Evolutionary conservation across 2,888 invertebrate genomes (phyloP), one percentile per base, ranked within the genome.

Genomic region (Metellina segmentata): DNA sequence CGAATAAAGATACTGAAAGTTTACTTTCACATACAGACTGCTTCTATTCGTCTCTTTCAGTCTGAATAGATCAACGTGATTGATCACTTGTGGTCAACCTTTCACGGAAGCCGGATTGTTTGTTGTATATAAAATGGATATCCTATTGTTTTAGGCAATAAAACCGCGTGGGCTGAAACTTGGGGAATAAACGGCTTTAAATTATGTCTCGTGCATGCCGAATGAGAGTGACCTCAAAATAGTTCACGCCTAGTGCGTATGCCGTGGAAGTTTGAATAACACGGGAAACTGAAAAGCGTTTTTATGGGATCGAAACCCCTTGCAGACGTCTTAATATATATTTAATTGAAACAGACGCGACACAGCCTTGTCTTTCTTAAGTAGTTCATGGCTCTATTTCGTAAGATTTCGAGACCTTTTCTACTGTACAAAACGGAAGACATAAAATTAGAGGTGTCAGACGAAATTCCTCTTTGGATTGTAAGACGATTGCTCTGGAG

Each of bases 111-210:
- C 52, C 8, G 4, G 52, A 61, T 71, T 34, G 48, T 53, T 53
- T 53, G 74, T 72, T 74, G 19, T 74, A 34, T 61, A 19, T 53
- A n/a, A 51, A 85, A 69, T 85, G 85, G 48, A 77, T 61, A 75
- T 77, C 13, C 85, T 13, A 77, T 85, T 85, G 85, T 85, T 77
- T 69, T 49, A 85, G 51, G 52, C 16, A 19, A 83, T 53, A 34
- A 82, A 34, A 74, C 7, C 34, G 72, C n/a, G 74, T 53, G 48
- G 74, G 83, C 72, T 20, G 20, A 34, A 34, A 34, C 34, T 34
- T 34, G 34, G 34, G 34, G 34, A 34, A 34, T 34, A 34, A 34
- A 34, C 34, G 34, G 82, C 19, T 20, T 52, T 83, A 74, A 83
- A 19, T 74, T 83, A 74, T 74, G 83, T 34, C 20, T 48, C 71